phyloP scores from a whole-genome alignment of 2,797 vertebrate genomes.

The Sebastes oblongus region DNA sequence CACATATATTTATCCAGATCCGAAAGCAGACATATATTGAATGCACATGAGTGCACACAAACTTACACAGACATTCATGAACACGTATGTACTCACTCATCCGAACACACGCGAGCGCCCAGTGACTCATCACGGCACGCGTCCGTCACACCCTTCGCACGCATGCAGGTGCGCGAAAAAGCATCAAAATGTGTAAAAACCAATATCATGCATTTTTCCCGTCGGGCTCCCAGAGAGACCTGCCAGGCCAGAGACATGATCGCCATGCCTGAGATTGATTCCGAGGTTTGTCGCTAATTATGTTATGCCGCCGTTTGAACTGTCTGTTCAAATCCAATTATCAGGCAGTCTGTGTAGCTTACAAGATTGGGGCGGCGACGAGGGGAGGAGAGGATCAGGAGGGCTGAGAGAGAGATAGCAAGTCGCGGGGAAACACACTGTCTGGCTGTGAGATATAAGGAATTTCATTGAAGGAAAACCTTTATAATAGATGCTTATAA shows the following conservation, averaged over 20 bases:
- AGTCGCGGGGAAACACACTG: not conserved
- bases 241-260: constrained; percentile 46
- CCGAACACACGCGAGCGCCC: not conserved
- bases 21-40: constrained; percentile 31
- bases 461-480: constrained; percentile 15
- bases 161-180: not conserved
- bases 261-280: constrained; percentile 62
- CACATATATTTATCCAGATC: constrained; percentile 16
- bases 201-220: not conserved
- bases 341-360: constrained; percentile 72
- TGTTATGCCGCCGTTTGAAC: constrained; percentile 75
- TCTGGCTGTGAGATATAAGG: constrained; percentile 29
- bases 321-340: constrained; percentile 82
- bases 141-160: not conserved
- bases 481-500: not conserved
- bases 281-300: constrained; percentile 76
- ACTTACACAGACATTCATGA: not conserved
- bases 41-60: not conserved
- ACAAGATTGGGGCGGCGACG: constrained; percentile 55
- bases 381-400: constrained; percentile 16
- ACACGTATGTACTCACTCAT: not conserved
- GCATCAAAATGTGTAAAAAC: constrained; percentile 7
- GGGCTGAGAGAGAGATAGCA: constrained; percentile 30
- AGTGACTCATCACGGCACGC: not conserved
- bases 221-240: constrained; percentile 3